Percentiles rank a stretch among this genome's conserved stretches.
These are phyloP conservation scores for Catharus bicknelli DNA, from an alignment of 2,113 vertebrate species.

Conservation along the genomic window DNA sequence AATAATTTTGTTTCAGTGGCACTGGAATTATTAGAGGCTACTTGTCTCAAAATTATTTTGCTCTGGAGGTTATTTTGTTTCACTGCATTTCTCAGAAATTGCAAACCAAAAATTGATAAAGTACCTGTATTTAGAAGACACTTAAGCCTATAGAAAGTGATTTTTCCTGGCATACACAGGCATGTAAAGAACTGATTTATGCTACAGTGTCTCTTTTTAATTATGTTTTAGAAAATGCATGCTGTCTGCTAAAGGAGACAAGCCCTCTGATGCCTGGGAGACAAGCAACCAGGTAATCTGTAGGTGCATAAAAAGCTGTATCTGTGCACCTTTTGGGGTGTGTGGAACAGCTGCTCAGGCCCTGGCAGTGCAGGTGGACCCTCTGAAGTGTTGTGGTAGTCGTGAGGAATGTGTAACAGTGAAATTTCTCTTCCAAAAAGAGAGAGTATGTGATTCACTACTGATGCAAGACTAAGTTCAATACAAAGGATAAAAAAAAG, in stretches of 20 bases:
- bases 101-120: background rate
- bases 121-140: background rate
- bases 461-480: background rate
- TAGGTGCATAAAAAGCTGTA: background rate
- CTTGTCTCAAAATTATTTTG: background rate
- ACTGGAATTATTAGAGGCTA: background rate
- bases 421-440: background rate
- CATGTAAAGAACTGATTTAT: background rate
- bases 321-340: background rate
- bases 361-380: background rate
- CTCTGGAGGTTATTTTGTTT: background rate
- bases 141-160: background rate
- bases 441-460: background rate
- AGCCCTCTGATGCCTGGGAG: slow-evolving; percentile 68
- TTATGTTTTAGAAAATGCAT: slow-evolving; percentile 72
- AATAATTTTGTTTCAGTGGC: background rate
- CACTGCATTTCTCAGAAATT: background rate
- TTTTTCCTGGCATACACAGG: background rate
- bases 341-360: background rate
- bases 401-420: background rate
- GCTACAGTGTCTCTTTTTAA: background rate
- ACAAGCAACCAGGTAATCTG: slow-evolving; percentile 72
- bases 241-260: slow-evolving; percentile 65
- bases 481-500: background rate
- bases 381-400: background rate